phyloP scores from a whole-genome alignment of 2,113 vertebrate genomes.

The Nycticorax nycticorax region DNA sequence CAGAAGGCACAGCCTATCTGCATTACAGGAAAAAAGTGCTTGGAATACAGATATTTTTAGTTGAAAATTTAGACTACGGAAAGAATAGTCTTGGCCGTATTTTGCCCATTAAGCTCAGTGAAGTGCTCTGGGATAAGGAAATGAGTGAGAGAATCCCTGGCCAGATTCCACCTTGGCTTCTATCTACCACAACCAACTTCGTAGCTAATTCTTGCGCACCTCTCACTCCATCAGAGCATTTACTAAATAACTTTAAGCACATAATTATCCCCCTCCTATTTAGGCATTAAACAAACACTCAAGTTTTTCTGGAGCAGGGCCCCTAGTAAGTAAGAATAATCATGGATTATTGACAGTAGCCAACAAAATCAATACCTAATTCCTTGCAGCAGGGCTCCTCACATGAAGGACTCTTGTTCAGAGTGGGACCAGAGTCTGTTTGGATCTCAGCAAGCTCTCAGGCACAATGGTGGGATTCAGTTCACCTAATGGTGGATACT shows the following conservation, averaged over 20 bases:
- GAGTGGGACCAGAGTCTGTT: neutral
- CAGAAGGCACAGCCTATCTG: neutral
- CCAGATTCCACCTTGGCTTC: slow-evolving; percentile 25
- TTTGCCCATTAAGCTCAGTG: slow-evolving; percentile 8
- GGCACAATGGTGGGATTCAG: neutral
- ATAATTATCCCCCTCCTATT: neutral
- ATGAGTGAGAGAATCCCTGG: slow-evolving; percentile 41
- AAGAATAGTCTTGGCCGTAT: slow-evolving; percentile 2
- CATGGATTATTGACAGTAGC: neutral
- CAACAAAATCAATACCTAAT: neutral
- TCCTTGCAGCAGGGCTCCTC: neutral
- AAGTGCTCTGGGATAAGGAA: slow-evolving; percentile 23
- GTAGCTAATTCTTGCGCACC: neutral
- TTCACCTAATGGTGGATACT: neutral
- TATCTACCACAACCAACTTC: neutral
- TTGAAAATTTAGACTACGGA: slow-evolving; percentile 26
- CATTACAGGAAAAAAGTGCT: neutral
- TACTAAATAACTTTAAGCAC: neutral
- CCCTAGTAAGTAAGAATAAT: neutral
- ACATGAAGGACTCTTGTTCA: neutral
- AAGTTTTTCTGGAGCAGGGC: neutral
- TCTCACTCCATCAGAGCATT: neutral
- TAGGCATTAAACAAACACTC: slow-evolving; percentile 7
- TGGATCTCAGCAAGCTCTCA: neutral
- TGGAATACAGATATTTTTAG: slow-evolving; percentile 1